Percentiles rank a stretch among this genome's conserved stretches.
These are phyloP conservation scores for Antigone vipio DNA, from an alignment of 2,113 vertebrate genomes.

Conservation along the genomic window DNA sequence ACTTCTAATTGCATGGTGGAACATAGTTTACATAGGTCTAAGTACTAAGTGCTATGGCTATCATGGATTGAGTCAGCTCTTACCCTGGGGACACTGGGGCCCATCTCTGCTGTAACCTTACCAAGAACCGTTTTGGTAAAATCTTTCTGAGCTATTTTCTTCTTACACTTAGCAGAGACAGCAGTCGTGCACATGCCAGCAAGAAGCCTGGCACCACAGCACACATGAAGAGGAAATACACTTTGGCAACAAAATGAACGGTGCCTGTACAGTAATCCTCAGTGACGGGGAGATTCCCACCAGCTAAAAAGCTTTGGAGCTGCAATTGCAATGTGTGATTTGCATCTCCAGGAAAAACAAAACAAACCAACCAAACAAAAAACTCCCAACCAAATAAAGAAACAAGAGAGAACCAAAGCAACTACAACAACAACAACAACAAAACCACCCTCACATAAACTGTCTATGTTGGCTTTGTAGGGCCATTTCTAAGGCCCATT, in stretches of 20 bases:
- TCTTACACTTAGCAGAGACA: background rate
- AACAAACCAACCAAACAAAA: background rate
- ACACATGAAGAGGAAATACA: background rate
- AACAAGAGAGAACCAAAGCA: fast-evolving
- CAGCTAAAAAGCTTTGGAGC: background rate
- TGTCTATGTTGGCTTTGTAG: background rate
- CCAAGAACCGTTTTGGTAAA: background rate
- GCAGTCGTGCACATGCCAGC: background rate
- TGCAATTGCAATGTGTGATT: background rate
- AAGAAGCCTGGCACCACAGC: background rate
- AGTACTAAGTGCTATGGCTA: background rate
- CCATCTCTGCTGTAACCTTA: background rate
- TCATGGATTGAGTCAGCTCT: background rate
- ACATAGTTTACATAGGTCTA: background rate
- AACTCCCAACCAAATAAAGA: too few species aligned
- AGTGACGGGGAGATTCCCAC: background rate
- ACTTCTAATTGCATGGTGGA: background rate
- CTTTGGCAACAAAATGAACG: background rate
- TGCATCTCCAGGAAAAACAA: background rate
- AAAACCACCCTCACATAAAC: too few species aligned
- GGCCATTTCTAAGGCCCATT: background rate
- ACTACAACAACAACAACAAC: background rate
- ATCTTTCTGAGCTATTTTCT: background rate
- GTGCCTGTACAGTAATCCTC: background rate
- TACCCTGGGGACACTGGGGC: background rate